Conservation (phyloP, 35 echinoderm and acorn worm species). For the Eucidaris tribuloides region DNA sequence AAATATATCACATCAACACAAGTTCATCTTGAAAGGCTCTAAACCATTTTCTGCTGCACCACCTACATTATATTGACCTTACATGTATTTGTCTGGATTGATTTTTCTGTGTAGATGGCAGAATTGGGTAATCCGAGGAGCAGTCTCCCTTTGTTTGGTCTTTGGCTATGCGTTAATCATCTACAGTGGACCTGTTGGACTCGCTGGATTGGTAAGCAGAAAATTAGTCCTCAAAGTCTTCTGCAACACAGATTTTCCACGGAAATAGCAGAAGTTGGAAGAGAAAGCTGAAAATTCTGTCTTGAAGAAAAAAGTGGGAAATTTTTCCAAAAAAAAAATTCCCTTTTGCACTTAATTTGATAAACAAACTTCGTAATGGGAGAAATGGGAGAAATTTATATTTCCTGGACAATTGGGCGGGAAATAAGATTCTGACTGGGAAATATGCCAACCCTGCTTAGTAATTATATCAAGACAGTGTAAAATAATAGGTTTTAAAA, state of each 20-base stretch:
- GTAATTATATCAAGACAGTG: too few species aligned
- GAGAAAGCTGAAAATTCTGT: neutral
- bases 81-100: neutral
- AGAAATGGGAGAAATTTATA: too few species aligned
- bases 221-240: neutral
- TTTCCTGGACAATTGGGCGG: too few species aligned
- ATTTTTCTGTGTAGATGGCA: slow-evolving; percentile 85
- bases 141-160: slow-evolving; percentile 53
- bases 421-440: too few species aligned
- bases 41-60: too few species aligned
- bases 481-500: too few species aligned
- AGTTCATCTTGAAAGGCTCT: too few species aligned
- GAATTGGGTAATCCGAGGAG: slow-evolving; percentile 90
- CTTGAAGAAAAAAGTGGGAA: too few species aligned
- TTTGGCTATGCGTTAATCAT: slow-evolving; percentile 72
- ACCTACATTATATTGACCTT: neutral
- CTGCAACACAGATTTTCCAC: neutral
- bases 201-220: slow-evolving; percentile 68
- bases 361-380: too few species aligned
- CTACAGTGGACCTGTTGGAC: slow-evolving; percentile 79
- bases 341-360: neutral
- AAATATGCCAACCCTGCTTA: too few species aligned
- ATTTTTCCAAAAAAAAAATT: neutral
- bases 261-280: neutral
- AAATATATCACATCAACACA: too few species aligned